These are phyloP conservation scores for Lindbergichthys nudifrons DNA, from an alignment of 2,797 vertebrate species.

Conservation along the genomic window DNA sequence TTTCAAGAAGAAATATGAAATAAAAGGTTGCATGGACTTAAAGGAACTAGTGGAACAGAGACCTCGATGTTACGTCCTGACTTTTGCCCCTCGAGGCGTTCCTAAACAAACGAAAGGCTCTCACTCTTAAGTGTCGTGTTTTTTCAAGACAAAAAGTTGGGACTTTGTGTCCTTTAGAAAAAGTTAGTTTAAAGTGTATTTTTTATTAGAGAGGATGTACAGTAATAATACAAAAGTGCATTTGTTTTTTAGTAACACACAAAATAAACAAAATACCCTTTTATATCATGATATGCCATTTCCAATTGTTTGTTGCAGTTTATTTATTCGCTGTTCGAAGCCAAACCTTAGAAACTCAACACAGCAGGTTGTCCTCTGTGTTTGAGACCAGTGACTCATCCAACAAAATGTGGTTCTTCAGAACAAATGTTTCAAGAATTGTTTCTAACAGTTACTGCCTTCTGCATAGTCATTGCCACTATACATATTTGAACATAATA, in stretches of 20 bases:
- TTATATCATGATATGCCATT: background rate
- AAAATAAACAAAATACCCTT: background rate
- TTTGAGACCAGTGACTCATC: constrained; percentile 30
- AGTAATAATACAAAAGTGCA: background rate
- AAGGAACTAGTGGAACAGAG: background rate
- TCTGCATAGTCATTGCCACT: background rate
- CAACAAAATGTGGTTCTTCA: background rate
- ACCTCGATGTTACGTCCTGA: background rate
- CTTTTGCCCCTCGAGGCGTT: background rate
- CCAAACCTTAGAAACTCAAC: background rate
- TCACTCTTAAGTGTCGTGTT: background rate
- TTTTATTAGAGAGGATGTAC: background rate
- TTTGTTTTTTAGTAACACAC: background rate
- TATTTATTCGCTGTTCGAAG: background rate
- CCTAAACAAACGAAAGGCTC: background rate
- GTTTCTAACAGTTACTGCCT: constrained; percentile 4
- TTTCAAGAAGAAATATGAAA: background rate
- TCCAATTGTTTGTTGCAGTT: constrained; percentile 1
- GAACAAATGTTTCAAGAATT: constrained; percentile 7
- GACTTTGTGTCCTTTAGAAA: too few species aligned
- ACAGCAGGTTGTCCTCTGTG: constrained; percentile 18
- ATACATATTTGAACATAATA: constrained; percentile 6
- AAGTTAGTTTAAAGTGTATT: background rate
- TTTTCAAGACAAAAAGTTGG: too few species aligned
- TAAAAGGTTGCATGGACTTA: background rate